These are phyloP conservation scores for Pteria penguin DNA, from an alignment of 2,888 invertebrate species.

Conservation along the genomic window DNA sequence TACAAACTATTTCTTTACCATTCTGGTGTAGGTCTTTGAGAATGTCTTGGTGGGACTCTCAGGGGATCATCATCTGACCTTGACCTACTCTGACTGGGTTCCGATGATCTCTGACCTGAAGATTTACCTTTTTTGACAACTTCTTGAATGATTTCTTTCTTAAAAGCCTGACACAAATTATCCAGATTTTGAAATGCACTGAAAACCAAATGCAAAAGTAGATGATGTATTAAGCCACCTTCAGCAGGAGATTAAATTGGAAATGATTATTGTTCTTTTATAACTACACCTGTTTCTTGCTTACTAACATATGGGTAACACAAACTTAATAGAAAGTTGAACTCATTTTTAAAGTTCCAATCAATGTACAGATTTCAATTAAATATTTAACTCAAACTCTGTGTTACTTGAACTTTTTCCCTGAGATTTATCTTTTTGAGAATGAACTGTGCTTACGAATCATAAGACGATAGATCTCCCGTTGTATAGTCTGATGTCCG, in stretches of 20 bases:
- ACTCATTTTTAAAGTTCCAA: not conserved
- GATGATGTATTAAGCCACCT: not conserved
- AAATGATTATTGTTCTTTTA: too few species aligned
- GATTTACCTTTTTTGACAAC: constrained; percentile 32
- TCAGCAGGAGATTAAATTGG: too few species aligned
- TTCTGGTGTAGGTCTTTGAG: constrained; percentile 48
- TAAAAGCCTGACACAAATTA: constrained; percentile 52
- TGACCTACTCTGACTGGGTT: constrained; percentile 36
- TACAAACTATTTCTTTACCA: too few species aligned
- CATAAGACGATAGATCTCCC: constrained; percentile 54
- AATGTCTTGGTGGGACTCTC: constrained; percentile 52
- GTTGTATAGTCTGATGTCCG: constrained; percentile 58
- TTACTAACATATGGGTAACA: not conserved
- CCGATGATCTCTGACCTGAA: constrained; percentile 19
- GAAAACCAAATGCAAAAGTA: constrained; percentile 26
- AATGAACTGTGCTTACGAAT: constrained; percentile 49
- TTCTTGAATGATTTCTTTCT: constrained; percentile 55
- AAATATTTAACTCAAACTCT: too few species aligned
- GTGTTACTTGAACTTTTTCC: too few species aligned
- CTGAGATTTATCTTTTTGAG: not conserved
- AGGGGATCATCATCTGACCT: constrained; percentile 58
- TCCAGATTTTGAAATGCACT: constrained; percentile 61
- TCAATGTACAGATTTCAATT: too few species aligned
- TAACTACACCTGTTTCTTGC: too few species aligned
- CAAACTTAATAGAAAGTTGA: not conserved